Conservation (phyloP, 1,140 invertebrate species). For the Venustaconcha ellipsiformis region DNA sequence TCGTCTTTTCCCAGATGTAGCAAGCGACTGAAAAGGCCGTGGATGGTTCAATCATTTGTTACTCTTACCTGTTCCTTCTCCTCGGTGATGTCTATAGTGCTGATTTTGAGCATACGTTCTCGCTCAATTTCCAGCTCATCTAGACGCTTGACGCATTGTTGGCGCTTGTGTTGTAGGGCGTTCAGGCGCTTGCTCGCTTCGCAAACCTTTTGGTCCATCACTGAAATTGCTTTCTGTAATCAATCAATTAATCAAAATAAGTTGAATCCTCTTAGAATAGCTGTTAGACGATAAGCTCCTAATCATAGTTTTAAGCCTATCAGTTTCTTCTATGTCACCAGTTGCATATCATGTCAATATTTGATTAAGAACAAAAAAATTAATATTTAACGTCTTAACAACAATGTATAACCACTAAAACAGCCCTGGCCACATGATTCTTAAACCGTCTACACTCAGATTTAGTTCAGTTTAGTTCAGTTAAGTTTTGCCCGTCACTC, state of each 20-base stretch:
- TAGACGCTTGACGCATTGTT: constrained; percentile 21
- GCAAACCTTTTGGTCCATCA: constrained; percentile 47
- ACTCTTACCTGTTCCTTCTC: constrained; percentile 26
- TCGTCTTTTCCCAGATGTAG: no score
- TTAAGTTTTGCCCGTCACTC: no score
- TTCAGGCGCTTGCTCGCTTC: constrained; percentile 43
- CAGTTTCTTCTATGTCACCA: background rate
- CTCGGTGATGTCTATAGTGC: constrained; percentile 25
- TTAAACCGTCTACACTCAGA: no score
- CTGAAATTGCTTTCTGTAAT: constrained; percentile 36
- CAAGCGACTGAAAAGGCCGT: no score
- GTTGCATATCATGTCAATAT: background rate
- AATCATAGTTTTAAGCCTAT: background rate
- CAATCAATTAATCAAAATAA: background rate
- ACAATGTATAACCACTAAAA: no score
- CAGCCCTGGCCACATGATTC: no score
- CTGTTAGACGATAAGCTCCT: no score
- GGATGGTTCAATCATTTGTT: no score
- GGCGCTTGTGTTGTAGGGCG: constrained; percentile 25
- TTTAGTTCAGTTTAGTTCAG: no score
- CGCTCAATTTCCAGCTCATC: constrained; percentile 28
- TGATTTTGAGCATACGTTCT: constrained; percentile 15
- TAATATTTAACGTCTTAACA: background rate
- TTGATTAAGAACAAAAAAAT: background rate
- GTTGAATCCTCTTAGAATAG: background rate